Evolutionary conservation across 2,113 vertebrate species (phyloP), one percentile per base, ranked within the genome.

Genomic region (Haemorhous mexicanus): DNA sequence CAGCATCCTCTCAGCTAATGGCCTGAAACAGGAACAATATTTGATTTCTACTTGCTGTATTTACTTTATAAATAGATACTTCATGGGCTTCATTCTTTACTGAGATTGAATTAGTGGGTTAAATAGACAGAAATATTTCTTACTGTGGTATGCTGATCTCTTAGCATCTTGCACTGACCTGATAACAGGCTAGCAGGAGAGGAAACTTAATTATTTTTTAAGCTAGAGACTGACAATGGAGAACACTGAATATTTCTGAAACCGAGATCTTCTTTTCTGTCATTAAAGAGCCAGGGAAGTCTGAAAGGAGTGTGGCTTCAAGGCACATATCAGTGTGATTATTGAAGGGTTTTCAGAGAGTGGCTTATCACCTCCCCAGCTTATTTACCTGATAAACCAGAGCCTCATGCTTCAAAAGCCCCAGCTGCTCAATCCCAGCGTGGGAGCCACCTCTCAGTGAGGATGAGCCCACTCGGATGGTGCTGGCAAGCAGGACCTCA

Each of bases 11-110:
- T 92, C 85, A 94, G 92, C 73, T 94, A 86, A 95, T 92, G 88
- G 90, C 84, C 88, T 96, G 95, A 96, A 94, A 95, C 95, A 95
- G 94, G 88, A 72, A 82, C 56, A 86, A 95, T 97, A 95, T 93
- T 96, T 96, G 92, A 93, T 95, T 96, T 95, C 79, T 82, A 8
- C 88, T 92, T 92, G 80, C 94, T 87, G 53, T 93, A 90, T 97
- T 96, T 96, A 72, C 92, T 90, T 95, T 92, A 84, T 97, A 94
- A 97, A 95, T 94, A 96, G 92, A 95, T 96, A 95, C 96, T 96
- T 95, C 89, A 86, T 66, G 90, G 80, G 56, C 93, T 96, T 96
- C 88, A 87, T 94, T 96, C 90, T 95, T 93, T 94, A 66, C 90
- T 32, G 80, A 91, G 90, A 97, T 96, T 93, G 92, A 96, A 93